These are phyloP conservation scores for Gymnothorax javanicus DNA, from an alignment of 2,797 vertebrate species.

Conservation along the genomic window DNA sequence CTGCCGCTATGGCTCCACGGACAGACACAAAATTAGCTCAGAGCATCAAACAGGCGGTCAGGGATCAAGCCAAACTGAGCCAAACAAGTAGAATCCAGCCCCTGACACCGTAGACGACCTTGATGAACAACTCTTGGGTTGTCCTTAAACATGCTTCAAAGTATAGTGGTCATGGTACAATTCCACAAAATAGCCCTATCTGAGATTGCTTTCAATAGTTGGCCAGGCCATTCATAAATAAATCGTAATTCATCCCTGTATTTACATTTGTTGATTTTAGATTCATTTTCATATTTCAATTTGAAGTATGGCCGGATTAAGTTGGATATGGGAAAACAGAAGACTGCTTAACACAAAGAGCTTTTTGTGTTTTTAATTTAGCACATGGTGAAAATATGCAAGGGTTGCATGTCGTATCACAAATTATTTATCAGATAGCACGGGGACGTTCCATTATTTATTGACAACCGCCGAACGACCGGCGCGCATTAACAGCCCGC, in stretches of 20 bases:
- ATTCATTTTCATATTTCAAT: neutral
- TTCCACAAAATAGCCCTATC: neutral
- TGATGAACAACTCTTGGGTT: no score
- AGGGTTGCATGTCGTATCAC: neutral
- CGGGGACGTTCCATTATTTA: neutral
- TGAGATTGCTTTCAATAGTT: neutral
- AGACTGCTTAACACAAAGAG: neutral
- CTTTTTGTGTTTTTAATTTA: neutral
- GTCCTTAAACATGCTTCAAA: no score
- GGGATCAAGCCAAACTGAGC: neutral
- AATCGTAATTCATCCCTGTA: neutral
- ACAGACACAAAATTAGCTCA: constrained; percentile 3
- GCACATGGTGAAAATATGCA: neutral
- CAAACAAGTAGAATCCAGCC: neutral
- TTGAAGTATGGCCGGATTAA: neutral
- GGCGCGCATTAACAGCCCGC: neutral
- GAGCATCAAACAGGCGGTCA: constrained; percentile 6
- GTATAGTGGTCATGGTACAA: neutral
- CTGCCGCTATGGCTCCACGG: neutral
- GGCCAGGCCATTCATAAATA: neutral
- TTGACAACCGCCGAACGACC: neutral
- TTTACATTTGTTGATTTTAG: neutral
- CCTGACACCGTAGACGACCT: no score
- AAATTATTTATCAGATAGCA: neutral
- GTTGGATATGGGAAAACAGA: neutral